phyloP scores from a whole-genome alignment of 2,888 invertebrate species.

The Lasius fuliginosus region DNA sequence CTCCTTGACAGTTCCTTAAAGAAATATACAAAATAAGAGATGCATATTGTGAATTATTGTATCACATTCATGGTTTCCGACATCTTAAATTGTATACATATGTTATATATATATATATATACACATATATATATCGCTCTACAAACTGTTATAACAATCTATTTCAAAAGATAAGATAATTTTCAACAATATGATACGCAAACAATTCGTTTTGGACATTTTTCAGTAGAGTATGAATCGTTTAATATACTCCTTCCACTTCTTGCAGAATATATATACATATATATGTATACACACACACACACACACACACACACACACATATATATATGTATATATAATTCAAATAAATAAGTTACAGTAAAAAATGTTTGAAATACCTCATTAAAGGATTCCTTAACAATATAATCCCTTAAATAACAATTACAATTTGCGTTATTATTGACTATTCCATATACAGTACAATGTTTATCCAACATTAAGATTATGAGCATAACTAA shows the following conservation, averaged over 20 bases:
- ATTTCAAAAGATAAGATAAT: constrained; percentile 30
- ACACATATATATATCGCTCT: constrained; percentile 45
- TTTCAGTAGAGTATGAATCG: constrained; percentile 49
- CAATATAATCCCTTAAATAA: constrained; percentile 59
- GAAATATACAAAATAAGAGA: constrained; percentile 78
- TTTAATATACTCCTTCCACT: constrained; percentile 45
- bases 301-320: too few relatives aligned
- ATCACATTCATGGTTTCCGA: constrained; percentile 62
- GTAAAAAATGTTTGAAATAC: constrained; percentile 45
- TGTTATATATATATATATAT: constrained; percentile 43
- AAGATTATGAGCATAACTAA: constrained; percentile 58
- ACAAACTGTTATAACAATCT: constrained; percentile 54
- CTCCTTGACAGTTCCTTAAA: constrained; percentile 79
- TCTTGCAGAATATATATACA: constrained; percentile 38
- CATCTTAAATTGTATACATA: constrained; percentile 64
- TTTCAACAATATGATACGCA: constrained; percentile 33
- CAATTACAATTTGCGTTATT: constrained; percentile 60
- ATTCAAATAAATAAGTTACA: constrained; percentile 48
- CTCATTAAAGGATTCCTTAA: constrained; percentile 56
- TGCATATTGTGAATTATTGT: constrained; percentile 72
- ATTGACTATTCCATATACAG: constrained; percentile 57
- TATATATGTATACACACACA: background rate
- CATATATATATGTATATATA: background rate
- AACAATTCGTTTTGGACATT: constrained; percentile 56
- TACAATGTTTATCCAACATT: constrained; percentile 56